Evolutionary conservation across 2,113 vertebrate species (phyloP).

Genomic region (Empidonax alnorum): DNA sequence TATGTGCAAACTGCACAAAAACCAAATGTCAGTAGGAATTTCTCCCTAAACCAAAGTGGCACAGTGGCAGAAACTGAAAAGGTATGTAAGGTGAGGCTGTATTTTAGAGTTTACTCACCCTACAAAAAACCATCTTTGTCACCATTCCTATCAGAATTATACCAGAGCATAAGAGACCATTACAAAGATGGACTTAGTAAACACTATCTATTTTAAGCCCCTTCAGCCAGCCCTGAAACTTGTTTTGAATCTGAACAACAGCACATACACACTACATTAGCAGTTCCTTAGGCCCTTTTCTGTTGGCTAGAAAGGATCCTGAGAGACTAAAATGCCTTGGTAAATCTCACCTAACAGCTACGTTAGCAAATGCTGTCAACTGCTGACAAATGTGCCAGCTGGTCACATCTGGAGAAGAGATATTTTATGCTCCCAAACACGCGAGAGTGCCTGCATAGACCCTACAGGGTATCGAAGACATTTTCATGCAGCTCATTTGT

Average conservation of each 20-base stretch:
- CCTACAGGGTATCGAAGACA: neutral
- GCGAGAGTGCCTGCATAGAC: neutral
- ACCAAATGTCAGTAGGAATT: neutral
- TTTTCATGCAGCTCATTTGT: neutral
- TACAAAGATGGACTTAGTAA: neutral
- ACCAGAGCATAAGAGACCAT: neutral
- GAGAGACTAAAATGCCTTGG: neutral
- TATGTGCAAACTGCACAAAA: neutral
- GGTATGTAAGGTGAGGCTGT: neutral
- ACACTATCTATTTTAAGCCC: neutral
- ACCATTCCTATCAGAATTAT: neutral
- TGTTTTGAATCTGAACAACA: neutral
- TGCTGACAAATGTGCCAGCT: neutral
- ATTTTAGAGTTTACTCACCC: neutral
- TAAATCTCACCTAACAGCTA: slow-evolving; percentile 15
- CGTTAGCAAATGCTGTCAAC: neutral
- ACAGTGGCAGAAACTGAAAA: neutral
- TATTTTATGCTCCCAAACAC: neutral
- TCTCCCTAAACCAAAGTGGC: neutral
- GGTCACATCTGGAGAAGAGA: neutral
- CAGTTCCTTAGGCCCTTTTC: neutral
- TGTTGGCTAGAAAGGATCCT: neutral
- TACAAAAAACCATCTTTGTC: neutral
- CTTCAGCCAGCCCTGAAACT: neutral
- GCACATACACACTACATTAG: neutral